Conservation (phyloP, 35 echinoderm and acorn worm species). For the Apostichopus parvimensis region DNA sequence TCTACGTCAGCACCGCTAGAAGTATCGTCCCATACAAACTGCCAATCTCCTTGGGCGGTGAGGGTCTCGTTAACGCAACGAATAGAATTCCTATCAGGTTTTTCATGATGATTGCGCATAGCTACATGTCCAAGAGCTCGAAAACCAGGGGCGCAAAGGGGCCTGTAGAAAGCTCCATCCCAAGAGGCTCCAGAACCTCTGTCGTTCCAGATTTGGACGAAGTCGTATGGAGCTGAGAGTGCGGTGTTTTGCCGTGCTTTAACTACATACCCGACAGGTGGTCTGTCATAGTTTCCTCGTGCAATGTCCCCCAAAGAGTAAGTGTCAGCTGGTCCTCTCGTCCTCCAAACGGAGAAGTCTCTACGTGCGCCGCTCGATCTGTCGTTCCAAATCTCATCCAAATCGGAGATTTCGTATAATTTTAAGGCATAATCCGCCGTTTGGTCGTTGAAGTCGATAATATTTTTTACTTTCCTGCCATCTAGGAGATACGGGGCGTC, state of each 20-base stretch:
- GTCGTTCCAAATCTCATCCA: conserved; percentile 1
- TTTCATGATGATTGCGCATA: not conserved
- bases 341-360: not conserved
- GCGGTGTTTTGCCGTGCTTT: not conserved
- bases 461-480: not conserved
- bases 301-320: conserved; percentile 20
- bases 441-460: not conserved
- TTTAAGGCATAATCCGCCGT: not conserved
- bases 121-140: not conserved
- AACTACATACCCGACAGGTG: not conserved
- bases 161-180: conserved; percentile 2
- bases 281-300: not conserved
- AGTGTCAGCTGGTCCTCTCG: not conserved
- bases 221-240: not conserved
- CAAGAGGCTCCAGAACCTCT: not conserved
- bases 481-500: not conserved
- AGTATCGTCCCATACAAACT: not conserved
- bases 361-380: not conserved
- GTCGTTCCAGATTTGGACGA: conserved; percentile 23
- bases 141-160: not conserved
- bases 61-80: not conserved
- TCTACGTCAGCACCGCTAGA: not conserved
- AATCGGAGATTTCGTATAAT: not conserved
- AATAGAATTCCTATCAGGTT: not conserved
- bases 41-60: not conserved